Percentiles rank a stretch among this genome's conserved stretches.
Conservation (phyloP, 2,888 invertebrate genomes). For the Slavum lentiscoides region DNA sequence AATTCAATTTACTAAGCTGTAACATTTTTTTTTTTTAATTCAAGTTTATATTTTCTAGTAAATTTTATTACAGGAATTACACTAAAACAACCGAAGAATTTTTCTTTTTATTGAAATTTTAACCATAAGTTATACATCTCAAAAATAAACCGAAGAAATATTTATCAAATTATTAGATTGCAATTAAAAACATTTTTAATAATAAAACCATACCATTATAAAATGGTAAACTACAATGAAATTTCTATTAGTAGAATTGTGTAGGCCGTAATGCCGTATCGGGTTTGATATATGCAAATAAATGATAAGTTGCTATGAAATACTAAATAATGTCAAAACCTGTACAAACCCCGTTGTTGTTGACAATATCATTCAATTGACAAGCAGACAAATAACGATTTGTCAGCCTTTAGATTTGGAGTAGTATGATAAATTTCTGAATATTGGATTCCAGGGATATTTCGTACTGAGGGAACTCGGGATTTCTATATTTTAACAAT, state of each 20-base stretch:
- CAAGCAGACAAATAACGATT: not conserved
- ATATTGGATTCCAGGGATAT: not conserved
- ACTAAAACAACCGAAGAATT: no score
- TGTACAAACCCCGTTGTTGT: not conserved
- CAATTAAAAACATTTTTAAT: no score
- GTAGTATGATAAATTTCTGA: not conserved
- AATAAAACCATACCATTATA: no score
- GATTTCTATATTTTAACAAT: not conserved
- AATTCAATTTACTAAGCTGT: no score
- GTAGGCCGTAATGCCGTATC: not conserved
- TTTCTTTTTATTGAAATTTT: no score
- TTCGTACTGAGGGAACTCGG: not conserved
- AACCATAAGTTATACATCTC: no score
- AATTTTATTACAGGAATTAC: no score
- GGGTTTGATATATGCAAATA: not conserved
- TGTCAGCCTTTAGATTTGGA: not conserved
- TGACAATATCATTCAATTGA: slow-evolving; percentile 4
- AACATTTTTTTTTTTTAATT: no score
- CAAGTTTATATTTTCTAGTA: no score
- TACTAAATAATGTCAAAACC: slow-evolving; percentile 1
- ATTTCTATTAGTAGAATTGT: not conserved
- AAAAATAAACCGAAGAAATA: no score
- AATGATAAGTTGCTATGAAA: not conserved
- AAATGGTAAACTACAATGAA: no score
- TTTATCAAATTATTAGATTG: no score